A percentile compares a stretch with the other conserved stretches of the same genome.
Conservation (phyloP, 2,797 vertebrate species). For the Neopelma chrysocephalum region DNA sequence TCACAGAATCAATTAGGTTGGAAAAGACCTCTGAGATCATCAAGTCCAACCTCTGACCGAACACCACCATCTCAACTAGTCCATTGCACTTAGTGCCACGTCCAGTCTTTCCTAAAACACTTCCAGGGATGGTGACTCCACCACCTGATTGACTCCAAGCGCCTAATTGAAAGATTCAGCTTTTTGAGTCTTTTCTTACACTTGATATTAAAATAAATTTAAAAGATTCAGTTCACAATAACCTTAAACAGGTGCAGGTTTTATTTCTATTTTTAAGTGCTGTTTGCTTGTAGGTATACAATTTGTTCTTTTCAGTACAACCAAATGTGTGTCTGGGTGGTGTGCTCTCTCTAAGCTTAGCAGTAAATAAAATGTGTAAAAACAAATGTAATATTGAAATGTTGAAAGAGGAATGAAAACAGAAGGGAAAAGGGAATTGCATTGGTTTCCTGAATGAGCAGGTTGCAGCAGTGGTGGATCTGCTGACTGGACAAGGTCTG, state of each 20-base stretch:
- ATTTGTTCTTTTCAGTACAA: neutral
- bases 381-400: neutral
- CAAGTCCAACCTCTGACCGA: neutral
- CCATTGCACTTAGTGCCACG: neutral
- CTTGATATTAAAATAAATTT: neutral
- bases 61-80: neutral
- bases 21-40: neutral
- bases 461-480: slow-evolving; percentile 43
- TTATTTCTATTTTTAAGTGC: neutral
- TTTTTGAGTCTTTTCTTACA: neutral
- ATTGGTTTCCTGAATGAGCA: slow-evolving; percentile 50
- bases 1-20: neutral
- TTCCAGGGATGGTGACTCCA: neutral
- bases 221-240: neutral
- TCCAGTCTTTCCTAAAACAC: neutral
- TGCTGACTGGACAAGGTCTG: slow-evolving; percentile 13
- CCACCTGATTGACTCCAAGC: neutral
- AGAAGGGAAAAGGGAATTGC: neutral
- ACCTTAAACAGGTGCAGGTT: neutral
- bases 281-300: neutral
- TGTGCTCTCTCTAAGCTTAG: neutral
- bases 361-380: neutral
- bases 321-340: neutral
- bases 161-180: neutral
- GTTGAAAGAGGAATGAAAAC: neutral